Conservation (phyloP, 1,140 invertebrate genomes). For the Pseudomyrmex pallidus region DNA sequence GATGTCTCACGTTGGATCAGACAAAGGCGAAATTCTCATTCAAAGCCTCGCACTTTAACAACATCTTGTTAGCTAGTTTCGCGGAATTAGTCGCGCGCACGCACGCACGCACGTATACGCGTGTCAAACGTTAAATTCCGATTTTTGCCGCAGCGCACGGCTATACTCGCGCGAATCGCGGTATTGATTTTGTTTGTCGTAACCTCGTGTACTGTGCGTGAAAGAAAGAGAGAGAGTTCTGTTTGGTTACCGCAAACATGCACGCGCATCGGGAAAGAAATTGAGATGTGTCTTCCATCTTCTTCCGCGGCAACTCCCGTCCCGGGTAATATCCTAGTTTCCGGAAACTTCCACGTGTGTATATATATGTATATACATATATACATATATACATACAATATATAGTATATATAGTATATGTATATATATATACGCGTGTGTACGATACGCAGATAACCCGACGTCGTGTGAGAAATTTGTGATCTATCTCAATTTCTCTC, state of each 20-base stretch:
- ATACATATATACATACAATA: too few relatives aligned
- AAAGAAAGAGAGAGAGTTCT: not conserved
- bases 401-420: too few relatives aligned
- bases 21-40: not conserved
- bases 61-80: not conserved
- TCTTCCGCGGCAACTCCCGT: conserved; percentile 44
- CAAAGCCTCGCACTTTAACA: not conserved
- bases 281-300: conserved; percentile 60
- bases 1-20: not conserved
- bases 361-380: too few relatives aligned
- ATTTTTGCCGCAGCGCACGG: not conserved
- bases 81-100: not conserved
- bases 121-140: conserved; percentile 10
- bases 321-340: conserved; percentile 55
- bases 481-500: conserved; percentile 52
- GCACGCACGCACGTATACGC: not conserved
- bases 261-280: conserved; percentile 41
- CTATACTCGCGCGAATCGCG: not conserved
- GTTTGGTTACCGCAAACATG: conserved; percentile 43
- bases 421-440: not conserved
- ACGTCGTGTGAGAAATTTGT: conserved; percentile 43
- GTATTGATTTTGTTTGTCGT: conserved; percentile 24
- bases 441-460: conserved; percentile 47
- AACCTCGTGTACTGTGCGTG: not conserved
- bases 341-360: conserved; percentile 40